phyloP scores from a whole-genome alignment of 2,113 vertebrate genomes.

The Caloenas nicobarica region DNA sequence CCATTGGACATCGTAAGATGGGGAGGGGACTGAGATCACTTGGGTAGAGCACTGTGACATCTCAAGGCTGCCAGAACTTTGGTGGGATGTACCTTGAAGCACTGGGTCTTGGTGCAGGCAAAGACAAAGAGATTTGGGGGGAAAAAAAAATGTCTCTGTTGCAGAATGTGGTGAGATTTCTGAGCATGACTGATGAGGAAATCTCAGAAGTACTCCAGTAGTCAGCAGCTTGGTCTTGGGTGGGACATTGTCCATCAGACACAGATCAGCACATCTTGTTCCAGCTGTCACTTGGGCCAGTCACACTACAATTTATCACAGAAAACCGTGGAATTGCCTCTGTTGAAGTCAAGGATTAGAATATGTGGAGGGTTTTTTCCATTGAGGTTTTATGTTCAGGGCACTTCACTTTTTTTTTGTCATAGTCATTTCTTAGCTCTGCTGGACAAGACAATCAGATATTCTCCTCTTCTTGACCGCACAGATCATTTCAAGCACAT shows the following conservation, averaged over 20 bases:
- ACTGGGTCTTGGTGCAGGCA: not conserved
- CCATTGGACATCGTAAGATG: not conserved
- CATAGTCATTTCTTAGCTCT: not conserved
- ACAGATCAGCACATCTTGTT: not conserved
- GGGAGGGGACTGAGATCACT: not conserved
- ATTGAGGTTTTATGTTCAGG: not conserved
- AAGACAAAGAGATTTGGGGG: not conserved
- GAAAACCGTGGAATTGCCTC: not conserved
- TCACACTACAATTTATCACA: not conserved
- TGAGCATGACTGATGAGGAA: not conserved
- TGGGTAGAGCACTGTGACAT: not conserved
- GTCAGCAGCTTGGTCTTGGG: not conserved
- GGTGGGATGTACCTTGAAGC: not conserved
- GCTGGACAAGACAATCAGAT: not conserved
- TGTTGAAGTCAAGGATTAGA: not conserved
- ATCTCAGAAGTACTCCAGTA: not conserved
- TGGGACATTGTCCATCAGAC: not conserved
- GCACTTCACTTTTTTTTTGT: not conserved
- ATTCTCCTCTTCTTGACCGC: slow-evolving; percentile 24
- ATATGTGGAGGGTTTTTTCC: not conserved
- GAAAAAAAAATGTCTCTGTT: not conserved
- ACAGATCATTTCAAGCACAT: slow-evolving; percentile 12
- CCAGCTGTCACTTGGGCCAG: not conserved
- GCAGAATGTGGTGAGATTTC: not conserved
- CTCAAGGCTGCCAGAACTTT: not conserved